Percentiles rank a stretch among this genome's conserved stretches.
These are phyloP conservation scores for Drosophila neocordata DNA, from an alignment of 1,140 invertebrate species.

Conservation along the genomic window DNA sequence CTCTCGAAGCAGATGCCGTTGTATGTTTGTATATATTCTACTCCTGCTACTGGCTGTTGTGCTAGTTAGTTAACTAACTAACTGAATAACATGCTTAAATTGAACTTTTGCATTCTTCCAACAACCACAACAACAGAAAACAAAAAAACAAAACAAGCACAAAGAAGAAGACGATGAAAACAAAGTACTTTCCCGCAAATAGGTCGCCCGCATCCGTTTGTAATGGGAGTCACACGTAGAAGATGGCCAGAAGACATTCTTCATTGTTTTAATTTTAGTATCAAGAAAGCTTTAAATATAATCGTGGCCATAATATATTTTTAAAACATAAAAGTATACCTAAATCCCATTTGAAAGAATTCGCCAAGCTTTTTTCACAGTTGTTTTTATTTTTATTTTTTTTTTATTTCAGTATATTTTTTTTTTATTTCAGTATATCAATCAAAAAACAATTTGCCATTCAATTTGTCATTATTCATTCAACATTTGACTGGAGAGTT, in stretches of 20 bases:
- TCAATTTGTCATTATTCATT: constrained; percentile 50
- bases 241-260: constrained; percentile 33
- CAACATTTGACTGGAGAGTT: constrained; percentile 35
- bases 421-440: background rate
- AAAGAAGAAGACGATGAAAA: background rate
- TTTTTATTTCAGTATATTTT: no score
- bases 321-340: constrained; percentile 12
- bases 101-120: constrained; percentile 41
- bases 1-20: constrained; percentile 41
- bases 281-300: constrained; percentile 1
- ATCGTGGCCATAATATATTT: constrained; percentile 6
- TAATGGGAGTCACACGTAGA: constrained; percentile 30
- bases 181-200: constrained; percentile 5
- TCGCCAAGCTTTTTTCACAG: constrained; percentile 15
- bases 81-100: constrained; percentile 42
- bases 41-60: constrained; percentile 29
- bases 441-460: constrained; percentile 45
- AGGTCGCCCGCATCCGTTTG: background rate
- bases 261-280: constrained; percentile 34
- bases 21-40: background rate
- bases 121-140: background rate
- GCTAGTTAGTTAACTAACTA: constrained; percentile 56
- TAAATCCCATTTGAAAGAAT: constrained; percentile 38
- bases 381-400: no score
- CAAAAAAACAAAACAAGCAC: background rate